A percentile compares a stretch with the other conserved stretches of the same genome.
Evolutionary conservation across 2,888 invertebrate genomes (phyloP).

Genomic region (Dorcus hopei): DNA sequence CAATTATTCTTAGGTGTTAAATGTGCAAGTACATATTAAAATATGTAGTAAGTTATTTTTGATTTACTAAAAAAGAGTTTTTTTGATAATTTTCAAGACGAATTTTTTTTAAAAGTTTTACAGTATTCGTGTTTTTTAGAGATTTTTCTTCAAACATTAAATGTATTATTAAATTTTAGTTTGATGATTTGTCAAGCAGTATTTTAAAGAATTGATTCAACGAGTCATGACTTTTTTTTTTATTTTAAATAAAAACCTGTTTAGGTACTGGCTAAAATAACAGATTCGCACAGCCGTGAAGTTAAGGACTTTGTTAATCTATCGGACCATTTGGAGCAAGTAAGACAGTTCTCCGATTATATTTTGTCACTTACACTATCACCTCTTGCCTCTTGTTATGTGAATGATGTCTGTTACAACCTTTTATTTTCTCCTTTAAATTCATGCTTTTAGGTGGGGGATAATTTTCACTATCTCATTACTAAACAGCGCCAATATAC

Average conservation of each 20-base stretch:
- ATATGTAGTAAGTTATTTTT: no score
- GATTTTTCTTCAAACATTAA: no score
- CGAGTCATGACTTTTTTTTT: no score
- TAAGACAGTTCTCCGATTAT: slow-evolving; percentile 53
- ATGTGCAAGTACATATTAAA: no score
- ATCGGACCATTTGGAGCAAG: slow-evolving; percentile 80
- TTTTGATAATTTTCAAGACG: no score
- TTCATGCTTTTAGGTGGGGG: slow-evolving; percentile 12
- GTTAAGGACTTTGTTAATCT: slow-evolving; percentile 70
- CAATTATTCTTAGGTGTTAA: no score
- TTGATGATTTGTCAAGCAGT: no score
- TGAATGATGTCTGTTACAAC: slow-evolving; percentile 1
- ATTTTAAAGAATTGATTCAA: no score
- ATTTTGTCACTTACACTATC: not conserved
- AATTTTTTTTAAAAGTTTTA: no score
- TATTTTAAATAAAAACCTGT: not conserved
- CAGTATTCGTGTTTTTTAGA: no score
- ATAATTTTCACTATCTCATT: slow-evolving; percentile 12
- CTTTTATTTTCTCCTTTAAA: slow-evolving; percentile 2
- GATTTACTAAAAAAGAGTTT: no score
- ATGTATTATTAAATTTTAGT: no score
- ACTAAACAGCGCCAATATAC: slow-evolving; percentile 3
- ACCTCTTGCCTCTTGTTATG: not conserved
- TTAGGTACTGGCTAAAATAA: slow-evolving; percentile 73
- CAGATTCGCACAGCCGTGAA: slow-evolving; percentile 69